These are phyloP conservation scores for Stenopsyche tienmushanensis DNA, from an alignment of 1,140 invertebrate species.

Conservation along the genomic window DNA sequence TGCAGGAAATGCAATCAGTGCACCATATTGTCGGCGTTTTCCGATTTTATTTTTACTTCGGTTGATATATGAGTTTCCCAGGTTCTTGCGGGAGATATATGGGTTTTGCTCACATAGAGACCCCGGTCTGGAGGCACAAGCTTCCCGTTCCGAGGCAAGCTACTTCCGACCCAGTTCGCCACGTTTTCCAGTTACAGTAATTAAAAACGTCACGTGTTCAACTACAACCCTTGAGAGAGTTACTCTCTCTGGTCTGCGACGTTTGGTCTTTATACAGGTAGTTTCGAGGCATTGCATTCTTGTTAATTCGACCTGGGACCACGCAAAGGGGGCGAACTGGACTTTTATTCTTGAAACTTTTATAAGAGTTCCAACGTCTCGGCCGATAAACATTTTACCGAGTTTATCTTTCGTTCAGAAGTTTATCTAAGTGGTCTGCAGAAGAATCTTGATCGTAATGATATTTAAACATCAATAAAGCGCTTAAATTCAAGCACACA, in stretches of 20 bases:
- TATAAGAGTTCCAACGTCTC: no score
- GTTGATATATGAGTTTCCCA: not conserved
- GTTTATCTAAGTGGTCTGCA: no score
- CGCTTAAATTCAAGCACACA: no score
- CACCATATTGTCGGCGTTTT: not conserved
- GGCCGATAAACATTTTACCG: no score
- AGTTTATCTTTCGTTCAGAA: no score
- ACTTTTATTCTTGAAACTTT: no score
- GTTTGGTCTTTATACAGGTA: no score
- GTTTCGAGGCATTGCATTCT: no score
- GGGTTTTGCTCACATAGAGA: not conserved
- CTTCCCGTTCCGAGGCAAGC: not conserved
- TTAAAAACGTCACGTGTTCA: conserved; percentile 17
- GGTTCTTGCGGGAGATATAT: not conserved
- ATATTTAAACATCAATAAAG: no score
- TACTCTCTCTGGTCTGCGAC: not conserved
- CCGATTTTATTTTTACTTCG: not conserved
- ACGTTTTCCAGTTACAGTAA: conserved; percentile 1
- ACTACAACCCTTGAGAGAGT: not conserved
- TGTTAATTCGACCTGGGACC: no score
- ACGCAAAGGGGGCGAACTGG: no score
- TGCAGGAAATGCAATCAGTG: not conserved
- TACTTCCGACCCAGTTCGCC: conserved; percentile 7
- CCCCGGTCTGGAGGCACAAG: not conserved
- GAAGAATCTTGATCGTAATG: no score